Conservation (phyloP, 2,888 invertebrate species). For the Drosophila villosipedis region DNA sequence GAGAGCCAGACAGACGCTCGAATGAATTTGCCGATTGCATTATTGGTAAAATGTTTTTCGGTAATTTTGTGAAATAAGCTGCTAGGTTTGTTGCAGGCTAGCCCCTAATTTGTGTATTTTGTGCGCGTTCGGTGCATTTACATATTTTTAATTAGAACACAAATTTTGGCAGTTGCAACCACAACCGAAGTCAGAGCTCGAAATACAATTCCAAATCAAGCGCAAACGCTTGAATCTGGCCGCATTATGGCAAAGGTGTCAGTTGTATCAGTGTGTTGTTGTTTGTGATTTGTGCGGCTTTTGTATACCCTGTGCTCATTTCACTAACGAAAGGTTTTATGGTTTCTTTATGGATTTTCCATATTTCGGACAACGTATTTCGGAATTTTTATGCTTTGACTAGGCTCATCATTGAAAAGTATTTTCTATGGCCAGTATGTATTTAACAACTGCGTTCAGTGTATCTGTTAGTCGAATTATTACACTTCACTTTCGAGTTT, state of each 20-base stretch:
- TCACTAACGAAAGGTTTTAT: not conserved
- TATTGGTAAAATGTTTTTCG: conserved; percentile 52
- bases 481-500: not conserved
- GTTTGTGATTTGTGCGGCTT: not conserved
- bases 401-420: not conserved
- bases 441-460: not conserved
- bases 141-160: conserved; percentile 79
- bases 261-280: conserved; percentile 6
- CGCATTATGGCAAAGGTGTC: conserved; percentile 4
- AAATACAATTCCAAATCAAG: conserved; percentile 30
- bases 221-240: conserved; percentile 9
- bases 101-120: conserved; percentile 53
- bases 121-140: conserved; percentile 64
- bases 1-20: conserved; percentile 4
- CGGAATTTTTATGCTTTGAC: not conserved
- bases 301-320: conserved; percentile 1
- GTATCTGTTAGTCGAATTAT: not conserved
- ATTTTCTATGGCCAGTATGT: not conserved
- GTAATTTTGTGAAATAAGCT: conserved; percentile 73
- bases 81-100: conserved; percentile 30
- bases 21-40: conserved; percentile 44
- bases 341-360: not conserved
- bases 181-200: not conserved
- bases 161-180: conserved; percentile 56
- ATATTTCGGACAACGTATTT: not conserved